Percentiles rank a stretch among this genome's conserved stretches.
Conservation (phyloP, 2,888 invertebrate species). For the Tetrapedia diversipes region DNA sequence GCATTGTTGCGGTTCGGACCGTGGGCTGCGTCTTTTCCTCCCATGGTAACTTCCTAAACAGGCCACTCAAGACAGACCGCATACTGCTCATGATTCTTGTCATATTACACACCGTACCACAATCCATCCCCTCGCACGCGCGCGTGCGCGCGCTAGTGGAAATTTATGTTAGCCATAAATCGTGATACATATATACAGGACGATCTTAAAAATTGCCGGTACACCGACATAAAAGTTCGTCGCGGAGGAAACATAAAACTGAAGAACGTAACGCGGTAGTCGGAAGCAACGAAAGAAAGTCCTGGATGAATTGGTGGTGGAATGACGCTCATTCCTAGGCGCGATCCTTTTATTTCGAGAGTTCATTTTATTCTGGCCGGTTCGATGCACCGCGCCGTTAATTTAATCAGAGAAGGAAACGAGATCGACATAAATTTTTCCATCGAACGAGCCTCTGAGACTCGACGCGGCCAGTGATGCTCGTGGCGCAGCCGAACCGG, state of each 20-base stretch:
- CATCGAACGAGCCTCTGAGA: neutral
- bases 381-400: conserved; percentile 3
- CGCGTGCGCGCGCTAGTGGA: neutral
- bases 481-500: neutral
- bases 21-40: conserved; percentile 19
- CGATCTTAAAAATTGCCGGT: conserved; percentile 32
- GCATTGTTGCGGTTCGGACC: conserved; percentile 55
- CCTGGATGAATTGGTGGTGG: neutral
- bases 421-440: neutral
- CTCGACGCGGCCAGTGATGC: neutral
- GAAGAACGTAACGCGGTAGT: too few relatives aligned
- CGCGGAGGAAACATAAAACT: neutral
- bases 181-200: neutral
- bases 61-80: conserved; percentile 18
- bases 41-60: conserved; percentile 43
- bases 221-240: neutral
- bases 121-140: neutral
- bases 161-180: conserved; percentile 39
- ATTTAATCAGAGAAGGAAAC: conserved; percentile 26
- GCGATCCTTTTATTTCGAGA: neutral
- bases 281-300: neutral
- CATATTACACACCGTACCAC: conserved; percentile 23
- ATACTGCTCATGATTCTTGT: conserved; percentile 43
- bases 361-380: neutral
- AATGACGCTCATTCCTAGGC: neutral